Evolutionary conservation across 2,888 invertebrate species (phyloP), one percentile per base, ranked within the genome.

Genomic region (Hydrotaea cyrtoneurina): DNA sequence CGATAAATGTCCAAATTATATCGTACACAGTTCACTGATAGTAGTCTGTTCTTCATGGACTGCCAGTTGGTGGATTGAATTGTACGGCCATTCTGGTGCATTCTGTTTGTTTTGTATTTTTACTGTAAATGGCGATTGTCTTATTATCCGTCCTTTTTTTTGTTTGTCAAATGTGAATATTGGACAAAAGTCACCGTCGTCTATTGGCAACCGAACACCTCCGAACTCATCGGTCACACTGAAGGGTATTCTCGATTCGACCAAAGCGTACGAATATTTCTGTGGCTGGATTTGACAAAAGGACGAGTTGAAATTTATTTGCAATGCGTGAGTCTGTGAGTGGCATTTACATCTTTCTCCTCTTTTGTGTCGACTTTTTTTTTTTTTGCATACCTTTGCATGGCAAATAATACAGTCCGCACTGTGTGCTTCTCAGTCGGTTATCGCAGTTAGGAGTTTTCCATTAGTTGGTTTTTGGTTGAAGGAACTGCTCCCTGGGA

Each of bases 261-360:
- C 55, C 55, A 21, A 21, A 55, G n/a, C 17, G 1, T 21, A 21
- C 10, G 5, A 17, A 17, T 21, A 21, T 21, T 55, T 21, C 19
- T 50, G 26, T 69, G 15, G 46, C 39, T 23, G 19, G 11, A 5
- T 10, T 17, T 26, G 50, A 50, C 26, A 46, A 50, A 26, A 46
- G 26, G n/a, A 50, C 50, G 23, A 23, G 17, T 23, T 23, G 17
- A 26, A 17, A 17, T 23, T 50, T n/a, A 50, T 21, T 55, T 55
- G 21, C 13, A 21, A 17, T 66, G 31, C 13, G 21, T 50, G 31
- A 31, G 31, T 21, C 13, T 50, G 10, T 26, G n/a, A 23, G 46
- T 69, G 69, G 8, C 50, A 69, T 46, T n/a, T 69, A 46, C 69
- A 50, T 26, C 46, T 50, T 69, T 26, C 55, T 50, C n/a, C 69